Evolutionary conservation across 1,140 invertebrate genomes (phyloP).

Genomic region (Drosophila elegans): DNA sequence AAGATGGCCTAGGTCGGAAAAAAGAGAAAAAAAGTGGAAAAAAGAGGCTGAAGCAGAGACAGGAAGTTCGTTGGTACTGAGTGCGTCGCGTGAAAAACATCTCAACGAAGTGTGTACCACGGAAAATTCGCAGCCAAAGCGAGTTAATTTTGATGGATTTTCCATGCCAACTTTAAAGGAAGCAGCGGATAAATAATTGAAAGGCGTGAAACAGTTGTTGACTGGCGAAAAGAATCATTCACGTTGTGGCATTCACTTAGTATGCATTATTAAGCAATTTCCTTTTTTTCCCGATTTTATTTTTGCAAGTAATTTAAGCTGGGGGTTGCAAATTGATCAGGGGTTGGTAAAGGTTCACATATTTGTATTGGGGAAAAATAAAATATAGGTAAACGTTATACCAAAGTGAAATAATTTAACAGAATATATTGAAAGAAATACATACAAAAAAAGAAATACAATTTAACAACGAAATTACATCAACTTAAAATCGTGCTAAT

Average conservation of each 20-base stretch:
- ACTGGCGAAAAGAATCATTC: slow-evolving; percentile 16
- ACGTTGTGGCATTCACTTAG: slow-evolving; percentile 36
- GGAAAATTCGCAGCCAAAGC: slow-evolving; percentile 38
- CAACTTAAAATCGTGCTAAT: too few relatives aligned
- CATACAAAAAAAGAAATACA: too few relatives aligned
- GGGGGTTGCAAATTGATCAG: not conserved
- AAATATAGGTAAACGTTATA: too few relatives aligned
- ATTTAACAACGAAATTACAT: too few relatives aligned
- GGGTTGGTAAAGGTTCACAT: not conserved
- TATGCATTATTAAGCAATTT: slow-evolving; percentile 57
- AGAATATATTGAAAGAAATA: too few relatives aligned
- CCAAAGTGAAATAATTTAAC: too few relatives aligned
- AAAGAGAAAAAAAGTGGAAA: slow-evolving; percentile 19
- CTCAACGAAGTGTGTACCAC: slow-evolving; percentile 30
- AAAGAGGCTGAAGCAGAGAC: slow-evolving; percentile 17
- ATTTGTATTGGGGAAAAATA: not conserved
- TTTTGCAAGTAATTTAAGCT: slow-evolving; percentile 3
- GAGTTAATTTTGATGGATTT: slow-evolving; percentile 55
- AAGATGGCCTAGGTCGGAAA: slow-evolving; percentile 40
- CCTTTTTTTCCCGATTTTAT: slow-evolving; percentile 8
- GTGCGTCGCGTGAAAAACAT: slow-evolving; percentile 62
- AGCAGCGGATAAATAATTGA: slow-evolving; percentile 10
- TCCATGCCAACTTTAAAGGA: slow-evolving; percentile 25
- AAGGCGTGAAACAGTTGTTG: slow-evolving; percentile 34
- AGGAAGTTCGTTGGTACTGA: slow-evolving; percentile 52